phyloP scores from a whole-genome alignment of 2,888 invertebrate species.

The Troides helena region DNA sequence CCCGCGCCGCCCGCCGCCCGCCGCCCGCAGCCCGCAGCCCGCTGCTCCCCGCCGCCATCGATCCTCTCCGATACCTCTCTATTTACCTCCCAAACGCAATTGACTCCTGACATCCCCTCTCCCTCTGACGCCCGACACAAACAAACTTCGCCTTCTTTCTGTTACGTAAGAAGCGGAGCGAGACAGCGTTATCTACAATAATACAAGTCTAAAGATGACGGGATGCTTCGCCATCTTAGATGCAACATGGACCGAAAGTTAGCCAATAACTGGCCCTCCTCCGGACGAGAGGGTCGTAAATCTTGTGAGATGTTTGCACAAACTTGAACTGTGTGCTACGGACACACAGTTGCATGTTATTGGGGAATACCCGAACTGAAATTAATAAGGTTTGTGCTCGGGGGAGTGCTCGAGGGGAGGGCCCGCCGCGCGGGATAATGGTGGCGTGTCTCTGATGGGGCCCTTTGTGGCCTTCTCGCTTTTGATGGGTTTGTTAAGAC shows the following conservation, averaged over 20 bases:
- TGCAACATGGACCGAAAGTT: constrained; percentile 77
- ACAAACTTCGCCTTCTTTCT: constrained; percentile 68
- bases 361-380: constrained; percentile 43
- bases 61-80: constrained; percentile 57
- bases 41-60: constrained; percentile 42
- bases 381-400: constrained; percentile 61
- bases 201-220: constrained; percentile 49
- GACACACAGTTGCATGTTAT: constrained; percentile 46
- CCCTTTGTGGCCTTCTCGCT: background rate
- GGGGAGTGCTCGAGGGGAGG: constrained; percentile 62
- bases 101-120: constrained; percentile 54
- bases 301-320: constrained; percentile 43
- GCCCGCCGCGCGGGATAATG: constrained; percentile 47
- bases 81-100: constrained; percentile 69
- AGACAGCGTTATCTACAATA: constrained; percentile 44
- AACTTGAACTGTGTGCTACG: constrained; percentile 53
- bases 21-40: background rate
- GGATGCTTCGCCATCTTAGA: constrained; percentile 73
- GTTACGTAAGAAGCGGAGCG: constrained; percentile 63
- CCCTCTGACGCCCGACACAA: constrained; percentile 61
- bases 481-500: no score
- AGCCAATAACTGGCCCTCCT: constrained; percentile 67
- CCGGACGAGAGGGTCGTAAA: constrained; percentile 48
- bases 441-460: constrained; percentile 59
- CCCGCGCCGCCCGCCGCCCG: no score